These are phyloP conservation scores for Solenodon paradoxus DNA, from an alignment of 2,113 vertebrate species.

Conservation along the genomic window DNA sequence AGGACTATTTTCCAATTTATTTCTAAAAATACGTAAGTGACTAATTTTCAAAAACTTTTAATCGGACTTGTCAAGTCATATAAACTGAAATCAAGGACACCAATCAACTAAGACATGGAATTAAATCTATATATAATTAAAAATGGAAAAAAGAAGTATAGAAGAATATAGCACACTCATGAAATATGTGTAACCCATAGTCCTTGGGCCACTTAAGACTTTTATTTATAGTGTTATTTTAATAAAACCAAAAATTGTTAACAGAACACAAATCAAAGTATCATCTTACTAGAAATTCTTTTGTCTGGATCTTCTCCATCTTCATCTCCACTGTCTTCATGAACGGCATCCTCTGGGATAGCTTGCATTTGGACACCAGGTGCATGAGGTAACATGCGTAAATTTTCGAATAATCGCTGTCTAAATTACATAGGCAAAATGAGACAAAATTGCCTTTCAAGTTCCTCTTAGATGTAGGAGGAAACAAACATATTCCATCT, in stretches of 20 bases:
- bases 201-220: neutral
- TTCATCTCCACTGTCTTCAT: slow-evolving; percentile 92
- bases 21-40: neutral
- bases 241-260: neutral
- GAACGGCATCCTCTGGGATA: slow-evolving; percentile 92
- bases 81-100: neutral
- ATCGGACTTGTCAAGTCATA: neutral
- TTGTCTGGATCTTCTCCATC: slow-evolving; percentile 95
- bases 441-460: slow-evolving; percentile 36
- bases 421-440: slow-evolving; percentile 75
- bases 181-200: neutral
- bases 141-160: neutral
- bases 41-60: neutral
- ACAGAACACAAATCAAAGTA: neutral
- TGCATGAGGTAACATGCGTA: slow-evolving; percentile 95
- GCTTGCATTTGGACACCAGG: slow-evolving; percentile 96
- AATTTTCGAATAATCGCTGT: slow-evolving; percentile 95
- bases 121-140: neutral
- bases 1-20: neutral
- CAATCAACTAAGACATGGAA: neutral
- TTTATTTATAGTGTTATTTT: neutral
- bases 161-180: neutral
- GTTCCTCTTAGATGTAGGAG: neutral
- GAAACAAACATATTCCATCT: neutral
- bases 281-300: slow-evolving; percentile 92